Evolutionary conservation across 2,797 vertebrate genomes (phyloP).

Genomic region (Aotus griseimembra): DNA sequence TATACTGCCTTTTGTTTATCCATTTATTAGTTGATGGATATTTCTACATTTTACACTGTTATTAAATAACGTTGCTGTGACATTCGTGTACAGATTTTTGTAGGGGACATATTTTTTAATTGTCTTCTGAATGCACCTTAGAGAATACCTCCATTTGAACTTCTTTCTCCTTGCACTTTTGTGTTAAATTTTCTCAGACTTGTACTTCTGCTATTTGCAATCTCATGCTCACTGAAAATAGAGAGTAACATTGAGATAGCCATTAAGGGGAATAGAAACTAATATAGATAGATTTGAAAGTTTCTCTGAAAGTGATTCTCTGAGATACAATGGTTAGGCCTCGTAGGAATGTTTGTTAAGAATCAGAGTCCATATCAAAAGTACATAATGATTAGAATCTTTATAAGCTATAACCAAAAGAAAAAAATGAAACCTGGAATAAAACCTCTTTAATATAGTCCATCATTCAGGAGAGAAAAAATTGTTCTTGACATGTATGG

Average conservation of each 20-base stretch:
- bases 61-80: not conserved
- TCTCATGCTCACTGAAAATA: not conserved
- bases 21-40: not conserved
- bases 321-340: conserved; percentile 26
- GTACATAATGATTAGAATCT: conserved; percentile 43
- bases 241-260: not conserved
- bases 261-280: conserved; percentile 1
- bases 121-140: not conserved
- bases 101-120: not conserved
- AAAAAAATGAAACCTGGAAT: conserved; percentile 60
- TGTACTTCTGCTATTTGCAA: conserved; percentile 4
- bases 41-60: not conserved
- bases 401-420: conserved; percentile 15
- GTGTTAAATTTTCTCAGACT: not conserved
- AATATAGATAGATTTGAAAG: conserved; percentile 20
- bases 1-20: conserved; percentile 14
- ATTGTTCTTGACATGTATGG: conserved; percentile 74
- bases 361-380: conserved; percentile 58
- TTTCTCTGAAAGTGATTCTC: conserved; percentile 26
- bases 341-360: conserved; percentile 67
- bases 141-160: not conserved
- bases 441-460: conserved; percentile 65
- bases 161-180: conserved; percentile 16
- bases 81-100: not conserved
- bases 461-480: conserved; percentile 74